Base-by-base conservation (phyloP, 2,113 vertebrate species). In the Monarcha castaneiventris region DNA sequence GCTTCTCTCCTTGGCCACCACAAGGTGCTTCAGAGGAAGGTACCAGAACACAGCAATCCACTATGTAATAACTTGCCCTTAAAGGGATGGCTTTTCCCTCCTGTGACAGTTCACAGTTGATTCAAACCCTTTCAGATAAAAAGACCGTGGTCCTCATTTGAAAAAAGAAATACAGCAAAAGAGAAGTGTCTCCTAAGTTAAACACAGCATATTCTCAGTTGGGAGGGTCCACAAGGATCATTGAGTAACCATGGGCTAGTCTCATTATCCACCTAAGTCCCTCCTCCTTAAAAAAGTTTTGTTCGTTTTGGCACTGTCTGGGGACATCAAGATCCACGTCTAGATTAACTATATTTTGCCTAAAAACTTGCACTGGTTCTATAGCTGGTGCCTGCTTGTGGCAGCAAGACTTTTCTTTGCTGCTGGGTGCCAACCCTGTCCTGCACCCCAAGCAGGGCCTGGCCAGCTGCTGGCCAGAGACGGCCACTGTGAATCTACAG, bases 401-500 rank as follows among this genome's bases (percentile, higher is more conserved):
- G 52, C 69, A 92, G 41, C 4, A 44, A 67, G 46, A 51, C 8
- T 90, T 77, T 69, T 61, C 25, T 66, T 59, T 71, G 39, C 56
- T 55, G 41, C 52, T n/a, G 30, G 7, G 9, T 55, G 22, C 30
- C 52, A 58, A 18, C 39, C 23, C 81, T 33, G 26, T 37, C 30
- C 23, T 22, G 35, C 23, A 35, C 3, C 32, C 33, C 0, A 1
- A 54, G 44, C 51, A 71, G 27, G 13, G 20, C 27, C 39, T 10
- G 7, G 23, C 32, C 69, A 90, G 43, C 23, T 77, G 23, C 44
- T 21, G 13, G 13, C 32, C 29, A 27, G 14, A 69, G 39, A 52
- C 32, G 81, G 30, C 37, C 19, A 19, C 66, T 6, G 3, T 4
- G 1, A 13, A 32, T 16, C 43, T 11, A 33, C 0, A 9, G n/a